Evolutionary conservation across 1,140 invertebrate species (phyloP).

Genomic region (Melanaphis sacchari): DNA sequence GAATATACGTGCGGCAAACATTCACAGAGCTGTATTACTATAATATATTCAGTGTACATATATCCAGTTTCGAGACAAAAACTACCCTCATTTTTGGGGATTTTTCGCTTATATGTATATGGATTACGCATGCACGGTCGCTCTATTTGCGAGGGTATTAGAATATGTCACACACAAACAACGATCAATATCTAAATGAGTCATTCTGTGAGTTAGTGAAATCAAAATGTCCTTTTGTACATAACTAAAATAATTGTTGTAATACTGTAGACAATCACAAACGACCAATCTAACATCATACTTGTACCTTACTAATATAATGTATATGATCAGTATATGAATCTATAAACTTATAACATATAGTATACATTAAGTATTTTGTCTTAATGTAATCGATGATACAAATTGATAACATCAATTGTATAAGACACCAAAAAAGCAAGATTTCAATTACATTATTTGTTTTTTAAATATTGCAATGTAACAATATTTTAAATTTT

Average conservation of each 20-base stretch:
- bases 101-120: constrained; percentile 35
- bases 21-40: constrained; percentile 50
- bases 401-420: not conserved
- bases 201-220: constrained; percentile 42
- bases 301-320: not conserved
- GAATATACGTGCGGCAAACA: constrained; percentile 52
- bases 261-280: not conserved
- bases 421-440: not conserved
- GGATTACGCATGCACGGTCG: constrained; percentile 51
- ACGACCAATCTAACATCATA: not conserved
- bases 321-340: not conserved
- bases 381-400: not conserved
- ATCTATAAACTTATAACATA: not conserved
- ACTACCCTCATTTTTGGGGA: constrained; percentile 56
- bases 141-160: constrained; percentile 48
- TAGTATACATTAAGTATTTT: not conserved
- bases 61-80: constrained; percentile 55
- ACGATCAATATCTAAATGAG: constrained; percentile 57
- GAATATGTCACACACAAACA: constrained; percentile 51
- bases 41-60: constrained; percentile 44
- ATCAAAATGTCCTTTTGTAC: not conserved
- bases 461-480: constrained; percentile 30
- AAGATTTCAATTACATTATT: not conserved
- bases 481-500: not conserved
- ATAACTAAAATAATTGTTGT: constrained; percentile 3